A percentile compares a stretch with the other conserved stretches of the same genome.
These are phyloP conservation scores for Sipha maydis DNA, from an alignment of 2,888 invertebrate genomes.

Conservation along the genomic window DNA sequence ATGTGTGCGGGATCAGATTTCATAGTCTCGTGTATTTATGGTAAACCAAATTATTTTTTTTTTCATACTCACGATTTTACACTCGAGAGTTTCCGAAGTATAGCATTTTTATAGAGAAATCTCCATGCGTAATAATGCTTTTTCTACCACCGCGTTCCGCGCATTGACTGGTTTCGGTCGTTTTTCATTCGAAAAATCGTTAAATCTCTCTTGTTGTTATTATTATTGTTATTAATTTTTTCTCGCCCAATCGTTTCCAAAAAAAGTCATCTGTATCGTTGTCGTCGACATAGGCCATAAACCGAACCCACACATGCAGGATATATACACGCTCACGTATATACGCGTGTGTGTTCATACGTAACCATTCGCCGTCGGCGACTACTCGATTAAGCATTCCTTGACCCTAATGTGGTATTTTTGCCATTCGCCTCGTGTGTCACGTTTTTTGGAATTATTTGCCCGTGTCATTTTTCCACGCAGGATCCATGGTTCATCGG, in stretches of 20 bases:
- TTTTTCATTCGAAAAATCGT: not conserved
- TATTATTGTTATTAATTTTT: not conserved
- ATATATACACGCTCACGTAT: conserved; percentile 33
- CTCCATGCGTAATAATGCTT: too few relatives aligned
- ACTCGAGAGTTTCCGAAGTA: too few relatives aligned
- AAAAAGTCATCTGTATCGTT: conserved; percentile 19
- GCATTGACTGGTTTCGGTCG: not conserved
- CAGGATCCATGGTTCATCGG: conserved; percentile 42
- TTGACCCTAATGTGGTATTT: conserved; percentile 49
- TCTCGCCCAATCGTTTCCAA: not conserved
- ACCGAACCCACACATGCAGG: conserved; percentile 17
- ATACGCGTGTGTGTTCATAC: not conserved
- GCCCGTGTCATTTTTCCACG: conserved; percentile 35
- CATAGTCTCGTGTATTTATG: not conserved
- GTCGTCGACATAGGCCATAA: not conserved
- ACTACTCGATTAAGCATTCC: conserved; percentile 33
- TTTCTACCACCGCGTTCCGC: not conserved
- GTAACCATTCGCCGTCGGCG: conserved; percentile 1
- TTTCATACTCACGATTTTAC: not conserved
- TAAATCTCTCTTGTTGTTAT: not conserved
- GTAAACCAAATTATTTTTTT: not conserved
- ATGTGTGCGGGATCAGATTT: conserved; percentile 13
- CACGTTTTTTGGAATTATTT: conserved; percentile 47
- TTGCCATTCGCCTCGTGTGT: conserved; percentile 27
- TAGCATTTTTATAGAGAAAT: too few relatives aligned